Evolutionary conservation across 2,797 vertebrate species (phyloP).

Genomic region (Enteromius trimaculatus): DNA sequence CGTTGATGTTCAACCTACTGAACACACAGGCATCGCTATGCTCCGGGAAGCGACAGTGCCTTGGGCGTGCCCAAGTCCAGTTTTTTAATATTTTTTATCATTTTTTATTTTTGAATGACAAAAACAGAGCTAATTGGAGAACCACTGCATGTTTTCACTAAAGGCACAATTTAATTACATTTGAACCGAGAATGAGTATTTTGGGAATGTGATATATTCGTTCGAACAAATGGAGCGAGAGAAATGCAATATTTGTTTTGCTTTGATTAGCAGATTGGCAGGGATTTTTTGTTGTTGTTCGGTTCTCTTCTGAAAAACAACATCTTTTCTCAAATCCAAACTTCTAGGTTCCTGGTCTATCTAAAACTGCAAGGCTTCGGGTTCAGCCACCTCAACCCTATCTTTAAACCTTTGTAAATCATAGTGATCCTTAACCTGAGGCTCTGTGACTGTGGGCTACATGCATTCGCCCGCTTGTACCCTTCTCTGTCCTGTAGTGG

Average conservation of each 20-base stretch:
- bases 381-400: constrained; percentile 7
- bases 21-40: constrained; percentile 64
- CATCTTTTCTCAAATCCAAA: constrained; percentile 60
- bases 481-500: constrained; percentile 65
- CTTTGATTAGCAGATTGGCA: constrained; percentile 82
- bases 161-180: constrained; percentile 88
- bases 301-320: too few species aligned
- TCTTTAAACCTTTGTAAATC: constrained; percentile 61
- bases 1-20: constrained; percentile 49
- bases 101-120: constrained; percentile 72
- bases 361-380: not conserved
- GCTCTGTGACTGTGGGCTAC: constrained; percentile 61
- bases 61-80: constrained; percentile 74
- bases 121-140: constrained; percentile 86
- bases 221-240: constrained; percentile 85
- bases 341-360: constrained; percentile 35
- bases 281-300: constrained; percentile 72
- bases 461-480: constrained; percentile 54
- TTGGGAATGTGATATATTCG: constrained; percentile 81
- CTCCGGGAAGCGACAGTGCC: constrained; percentile 74
- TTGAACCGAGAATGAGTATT: constrained; percentile 84
- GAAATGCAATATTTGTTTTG: constrained; percentile 88
- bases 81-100: constrained; percentile 33
- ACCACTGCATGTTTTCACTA: constrained; percentile 84
- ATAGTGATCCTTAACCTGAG: constrained; percentile 71